Conservation (phyloP, 2,888 invertebrate species). For the Synanthedon myopaeformis region DNA sequence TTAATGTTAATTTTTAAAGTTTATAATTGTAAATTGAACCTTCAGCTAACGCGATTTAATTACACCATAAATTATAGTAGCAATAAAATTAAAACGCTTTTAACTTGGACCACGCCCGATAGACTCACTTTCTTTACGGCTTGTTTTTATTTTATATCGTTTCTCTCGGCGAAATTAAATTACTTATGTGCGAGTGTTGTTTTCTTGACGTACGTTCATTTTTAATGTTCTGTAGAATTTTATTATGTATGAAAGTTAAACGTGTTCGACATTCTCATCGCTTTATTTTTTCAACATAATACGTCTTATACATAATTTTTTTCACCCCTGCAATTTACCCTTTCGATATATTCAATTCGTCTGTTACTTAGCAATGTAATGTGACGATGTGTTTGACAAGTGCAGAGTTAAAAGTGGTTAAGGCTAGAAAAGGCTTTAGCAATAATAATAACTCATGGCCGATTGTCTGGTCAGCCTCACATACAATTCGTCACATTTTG, state of each 20-base stretch:
- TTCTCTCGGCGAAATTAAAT: constrained; percentile 48
- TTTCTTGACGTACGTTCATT: not conserved
- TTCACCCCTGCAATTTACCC: too few relatives aligned
- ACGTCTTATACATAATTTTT: not conserved
- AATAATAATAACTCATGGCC: too few relatives aligned
- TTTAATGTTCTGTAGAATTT: not conserved
- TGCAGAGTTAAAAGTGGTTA: too few relatives aligned
- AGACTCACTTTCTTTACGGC: constrained; percentile 37
- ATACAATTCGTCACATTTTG: constrained; percentile 6
- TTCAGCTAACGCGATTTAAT: too few relatives aligned
- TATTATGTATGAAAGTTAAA: not conserved
- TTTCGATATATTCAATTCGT: not conserved
- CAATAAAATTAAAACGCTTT: not conserved
- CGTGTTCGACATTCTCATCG: not conserved
- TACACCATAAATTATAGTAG: not conserved
- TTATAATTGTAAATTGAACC: too few relatives aligned
- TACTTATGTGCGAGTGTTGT: constrained; percentile 17
- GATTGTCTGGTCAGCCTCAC: not conserved
- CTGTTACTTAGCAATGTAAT: constrained; percentile 1
- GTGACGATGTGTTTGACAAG: not conserved
- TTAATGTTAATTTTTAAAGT: too few relatives aligned
- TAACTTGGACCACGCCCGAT: constrained; percentile 11
- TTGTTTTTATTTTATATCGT: constrained; percentile 46
- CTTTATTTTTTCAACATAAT: not conserved
- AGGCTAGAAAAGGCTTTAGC: too few relatives aligned